These are phyloP conservation scores for Torymus tubicola DNA, from an alignment of 2,888 invertebrate genomes.

Conservation along the genomic window DNA sequence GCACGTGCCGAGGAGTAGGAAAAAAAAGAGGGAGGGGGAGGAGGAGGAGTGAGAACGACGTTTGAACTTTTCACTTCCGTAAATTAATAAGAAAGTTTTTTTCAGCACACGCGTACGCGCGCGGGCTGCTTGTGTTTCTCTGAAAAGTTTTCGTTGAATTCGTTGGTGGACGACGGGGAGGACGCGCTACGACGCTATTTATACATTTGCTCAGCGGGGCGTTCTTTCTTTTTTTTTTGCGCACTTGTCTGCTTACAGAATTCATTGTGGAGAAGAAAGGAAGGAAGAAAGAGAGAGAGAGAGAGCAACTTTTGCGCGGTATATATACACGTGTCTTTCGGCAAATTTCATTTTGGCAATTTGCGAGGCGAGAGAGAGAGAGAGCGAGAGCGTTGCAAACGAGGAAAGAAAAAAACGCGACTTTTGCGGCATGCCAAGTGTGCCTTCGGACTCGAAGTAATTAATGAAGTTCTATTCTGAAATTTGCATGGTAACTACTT, in stretches of 20 bases:
- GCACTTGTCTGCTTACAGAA: too few species aligned
- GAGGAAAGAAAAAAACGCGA: background rate
- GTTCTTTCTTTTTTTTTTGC: too few species aligned
- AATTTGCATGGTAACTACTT: slow-evolving; percentile 53
- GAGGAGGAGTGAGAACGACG: background rate
- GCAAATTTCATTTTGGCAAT: too few species aligned
- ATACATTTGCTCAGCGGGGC: too few species aligned
- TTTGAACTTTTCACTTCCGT: slow-evolving; percentile 44
- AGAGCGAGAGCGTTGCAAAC: background rate
- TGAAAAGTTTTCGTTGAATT: too few species aligned
- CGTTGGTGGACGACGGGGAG: too few species aligned
- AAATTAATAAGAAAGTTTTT: slow-evolving; percentile 54
- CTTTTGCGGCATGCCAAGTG: slow-evolving; percentile 5
- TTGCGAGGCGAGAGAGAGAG: too few species aligned
- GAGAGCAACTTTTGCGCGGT: too few species aligned
- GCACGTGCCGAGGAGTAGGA: background rate
- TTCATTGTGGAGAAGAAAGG: too few species aligned
- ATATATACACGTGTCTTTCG: too few species aligned
- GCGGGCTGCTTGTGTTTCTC: background rate
- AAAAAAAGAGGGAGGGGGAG: slow-evolving; percentile 9
- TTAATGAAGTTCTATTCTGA: slow-evolving; percentile 38
- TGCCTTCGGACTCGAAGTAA: slow-evolving; percentile 11
- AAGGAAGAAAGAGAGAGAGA: too few species aligned
- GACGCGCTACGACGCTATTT: too few species aligned
- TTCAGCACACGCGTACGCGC: background rate